Base-by-base conservation (phyloP, 2,888 invertebrate genomes). In the Apamea crenata region DNA sequence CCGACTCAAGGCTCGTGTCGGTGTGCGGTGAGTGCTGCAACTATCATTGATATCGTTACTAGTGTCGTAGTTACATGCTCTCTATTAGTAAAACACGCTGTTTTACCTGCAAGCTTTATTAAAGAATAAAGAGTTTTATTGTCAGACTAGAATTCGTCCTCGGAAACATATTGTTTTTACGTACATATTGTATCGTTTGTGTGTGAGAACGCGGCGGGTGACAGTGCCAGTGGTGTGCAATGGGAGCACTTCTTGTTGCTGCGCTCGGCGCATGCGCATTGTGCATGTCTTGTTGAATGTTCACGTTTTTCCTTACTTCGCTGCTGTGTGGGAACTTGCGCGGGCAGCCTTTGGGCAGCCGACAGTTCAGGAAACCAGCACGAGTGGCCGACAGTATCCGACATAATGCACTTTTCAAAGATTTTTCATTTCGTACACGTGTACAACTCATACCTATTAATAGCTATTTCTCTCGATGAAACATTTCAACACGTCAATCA, bases 281-380 rank as follows among this genome's bases (percentile, higher is more conserved):
- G 78, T 74, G 40, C 77, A 72, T 44, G 68, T 74, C 66, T 36
- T 59, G 44, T 47, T 53, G n/a, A 65, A 59, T 32, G 25, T 67
- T 44, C 81, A 79, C 80, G 85, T 85, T 87, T 87, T 87, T 87
- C 44, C 10, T 68, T 29, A 10, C 12, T 14, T 29, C 14, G n/a
- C 53, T n/a, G 50, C n/a, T 36, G 53, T 73, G 86, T 84, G 86
- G 59, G 82, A 82, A 78, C 44, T 7, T 14, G 10, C 25, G 1
- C 29, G 8, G 29, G n/a, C 4, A 4, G 53, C 66, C 40, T 44
- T 59, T 53, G 76, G 50, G 75, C 50, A 59, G 50, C 59, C 32
- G 40, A 16, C 12, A 4, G 7, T 21, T 53, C 53, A n/a, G 4
- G 40, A 40, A 14, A 18, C 36, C 53, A 29, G 61, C 8, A 10